A percentile compares a stretch with the other conserved stretches of the same genome.
These are phyloP conservation scores for Coelogynopora nodosa DNA, from an alignment of 2,888 invertebrate species.

Conservation along the genomic window DNA sequence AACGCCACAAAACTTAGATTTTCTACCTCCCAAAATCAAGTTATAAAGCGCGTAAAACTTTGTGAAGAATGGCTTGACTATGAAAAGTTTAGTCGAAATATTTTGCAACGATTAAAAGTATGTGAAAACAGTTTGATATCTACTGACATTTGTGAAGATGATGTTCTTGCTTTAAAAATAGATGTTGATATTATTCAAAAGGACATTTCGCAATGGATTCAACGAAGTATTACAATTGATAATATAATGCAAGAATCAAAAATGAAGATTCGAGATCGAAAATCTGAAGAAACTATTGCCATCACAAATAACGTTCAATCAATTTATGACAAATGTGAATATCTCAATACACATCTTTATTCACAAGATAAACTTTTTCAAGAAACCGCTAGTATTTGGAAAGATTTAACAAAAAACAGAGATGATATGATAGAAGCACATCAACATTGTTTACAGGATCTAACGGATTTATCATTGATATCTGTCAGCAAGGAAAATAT, in stretches of 20 bases:
- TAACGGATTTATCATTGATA: neutral
- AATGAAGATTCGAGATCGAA: neutral
- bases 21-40: neutral
- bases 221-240: neutral
- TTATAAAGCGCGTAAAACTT: neutral
- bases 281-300: neutral
- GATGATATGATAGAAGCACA: neutral
- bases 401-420: neutral
- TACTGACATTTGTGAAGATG: neutral
- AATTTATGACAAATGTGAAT: neutral
- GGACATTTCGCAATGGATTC: neutral
- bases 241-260: neutral
- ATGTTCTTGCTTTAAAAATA: neutral
- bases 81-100: neutral
- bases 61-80: constrained; percentile 25
- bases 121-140: neutral
- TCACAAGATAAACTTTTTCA: neutral
- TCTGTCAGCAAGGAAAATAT: neutral
- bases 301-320: neutral
- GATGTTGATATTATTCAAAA: neutral
- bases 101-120: neutral
- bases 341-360: neutral
- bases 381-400: neutral
- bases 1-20: neutral
- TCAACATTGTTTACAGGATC: neutral